phyloP scores from a whole-genome alignment of 2,113 vertebrate species.

The Benitochromis conjunctus region DNA sequence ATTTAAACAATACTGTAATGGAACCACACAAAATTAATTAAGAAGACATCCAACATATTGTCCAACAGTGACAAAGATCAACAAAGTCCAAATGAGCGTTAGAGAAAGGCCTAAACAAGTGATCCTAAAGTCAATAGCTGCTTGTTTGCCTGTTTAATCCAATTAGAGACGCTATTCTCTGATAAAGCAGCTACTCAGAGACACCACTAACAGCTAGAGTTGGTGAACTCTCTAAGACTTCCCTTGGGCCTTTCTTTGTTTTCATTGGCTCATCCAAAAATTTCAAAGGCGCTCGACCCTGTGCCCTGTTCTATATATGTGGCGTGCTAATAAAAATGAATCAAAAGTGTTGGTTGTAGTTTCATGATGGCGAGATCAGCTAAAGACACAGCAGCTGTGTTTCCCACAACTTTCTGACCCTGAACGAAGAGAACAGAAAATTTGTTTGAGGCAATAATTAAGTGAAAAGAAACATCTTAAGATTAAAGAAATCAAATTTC shows the following conservation, averaged over 20 bases:
- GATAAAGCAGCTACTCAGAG: not conserved
- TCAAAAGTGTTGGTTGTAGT: constrained; percentile 23
- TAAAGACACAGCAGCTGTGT: not conserved
- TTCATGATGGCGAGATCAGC: constrained; percentile 23
- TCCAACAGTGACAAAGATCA: not conserved
- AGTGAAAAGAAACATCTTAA: not conserved
- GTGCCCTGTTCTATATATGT: not conserved
- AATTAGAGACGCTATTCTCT: not conserved
- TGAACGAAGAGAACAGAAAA: not conserved
- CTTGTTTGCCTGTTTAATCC: not conserved
- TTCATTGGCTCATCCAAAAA: constrained; percentile 11
- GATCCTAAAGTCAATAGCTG: not conserved
- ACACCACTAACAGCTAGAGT: not conserved
- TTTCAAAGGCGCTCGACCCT: constrained; percentile 18
- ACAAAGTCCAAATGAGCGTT: not conserved
- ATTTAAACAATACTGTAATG: not conserved
- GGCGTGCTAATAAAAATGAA: constrained; percentile 7
- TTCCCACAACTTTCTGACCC: constrained; percentile 52
- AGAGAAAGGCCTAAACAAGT: not conserved
- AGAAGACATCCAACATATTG: not conserved
- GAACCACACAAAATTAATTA: not conserved
- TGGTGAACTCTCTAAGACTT: not conserved
- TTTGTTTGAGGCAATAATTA: not conserved
- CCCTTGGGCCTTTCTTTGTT: not conserved
- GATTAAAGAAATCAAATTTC: not conserved